Evolutionary conservation across 2,888 invertebrate genomes (phyloP).

Genomic region (Dichetophora obliterata): DNA sequence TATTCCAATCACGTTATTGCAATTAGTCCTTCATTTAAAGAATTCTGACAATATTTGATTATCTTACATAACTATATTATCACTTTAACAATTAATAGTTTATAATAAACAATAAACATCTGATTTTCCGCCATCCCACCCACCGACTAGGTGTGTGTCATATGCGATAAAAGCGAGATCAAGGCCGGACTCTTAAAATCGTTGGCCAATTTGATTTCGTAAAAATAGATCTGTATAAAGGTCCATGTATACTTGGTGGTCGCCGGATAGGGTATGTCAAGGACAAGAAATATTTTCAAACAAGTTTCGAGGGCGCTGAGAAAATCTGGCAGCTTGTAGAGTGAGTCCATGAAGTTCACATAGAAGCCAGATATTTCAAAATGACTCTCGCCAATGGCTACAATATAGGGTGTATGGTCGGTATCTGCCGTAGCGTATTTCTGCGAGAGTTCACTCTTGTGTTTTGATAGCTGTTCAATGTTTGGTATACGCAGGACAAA

Average conservation of each 20-base stretch:
- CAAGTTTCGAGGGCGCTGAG: constrained; percentile 48
- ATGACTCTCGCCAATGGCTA: constrained; percentile 47
- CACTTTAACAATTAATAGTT: no score
- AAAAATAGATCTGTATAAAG: constrained; percentile 50
- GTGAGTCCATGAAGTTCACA: constrained; percentile 47
- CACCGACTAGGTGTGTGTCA: constrained; percentile 19
- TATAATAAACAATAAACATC: no score
- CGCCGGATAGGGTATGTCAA: constrained; percentile 47
- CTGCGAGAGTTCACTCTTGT: constrained; percentile 44
- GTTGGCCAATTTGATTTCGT: constrained; percentile 45
- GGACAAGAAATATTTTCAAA: constrained; percentile 49
- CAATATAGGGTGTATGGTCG: constrained; percentile 46
- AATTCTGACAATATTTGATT: no score
- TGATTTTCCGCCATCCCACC: no score
- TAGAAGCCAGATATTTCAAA: constrained; percentile 49
- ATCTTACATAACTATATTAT: no score
- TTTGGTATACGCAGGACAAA: constrained; percentile 48
- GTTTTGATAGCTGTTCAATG: constrained; percentile 46
- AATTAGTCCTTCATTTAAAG: no score
- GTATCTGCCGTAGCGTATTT: constrained; percentile 46
- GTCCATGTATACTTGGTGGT: constrained; percentile 49
- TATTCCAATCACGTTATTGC: no score
- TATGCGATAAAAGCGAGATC: constrained; percentile 45
- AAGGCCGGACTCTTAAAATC: constrained; percentile 47
- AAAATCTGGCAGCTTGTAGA: constrained; percentile 50